Evolutionary conservation across 2,113 vertebrate genomes (phyloP).

Genomic region (cattle (Bos taurus)): DNA sequence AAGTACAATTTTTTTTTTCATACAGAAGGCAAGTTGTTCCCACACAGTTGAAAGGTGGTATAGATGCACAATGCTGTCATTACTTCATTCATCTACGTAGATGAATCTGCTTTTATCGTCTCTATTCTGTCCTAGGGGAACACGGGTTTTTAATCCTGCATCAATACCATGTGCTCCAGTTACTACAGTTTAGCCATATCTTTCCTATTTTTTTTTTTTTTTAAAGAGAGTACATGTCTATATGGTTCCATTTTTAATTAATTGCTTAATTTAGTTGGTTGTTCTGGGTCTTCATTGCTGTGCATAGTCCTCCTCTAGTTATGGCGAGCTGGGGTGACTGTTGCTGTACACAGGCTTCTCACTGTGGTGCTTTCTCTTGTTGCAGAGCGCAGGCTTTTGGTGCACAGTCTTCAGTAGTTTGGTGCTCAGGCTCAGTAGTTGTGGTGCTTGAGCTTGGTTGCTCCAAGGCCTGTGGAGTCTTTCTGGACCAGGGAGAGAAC

Average conservation of each 20-base stretch:
- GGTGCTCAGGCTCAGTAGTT: neutral
- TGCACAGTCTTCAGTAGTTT: neutral
- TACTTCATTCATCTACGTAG: neutral
- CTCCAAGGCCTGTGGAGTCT: neutral
- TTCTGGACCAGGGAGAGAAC: neutral
- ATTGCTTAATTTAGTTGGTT: neutral
- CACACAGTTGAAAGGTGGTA: neutral
- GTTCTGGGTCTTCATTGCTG: neutral
- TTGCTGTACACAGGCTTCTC: rapidly evolving
- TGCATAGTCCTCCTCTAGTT: neutral
- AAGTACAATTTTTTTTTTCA: neutral
- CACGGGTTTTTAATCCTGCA: neutral
- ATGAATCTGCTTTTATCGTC: neutral
- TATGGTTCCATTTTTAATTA: neutral
- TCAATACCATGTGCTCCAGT: neutral
- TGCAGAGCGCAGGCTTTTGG: neutral
- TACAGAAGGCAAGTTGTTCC: neutral
- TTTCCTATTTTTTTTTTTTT: neutral
- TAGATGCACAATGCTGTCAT: neutral
- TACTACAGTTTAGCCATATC: neutral
- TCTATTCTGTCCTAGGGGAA: neutral
- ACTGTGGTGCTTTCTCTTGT: neutral
- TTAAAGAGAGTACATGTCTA: neutral
- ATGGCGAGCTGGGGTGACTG: neutral
- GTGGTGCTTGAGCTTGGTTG: neutral